A percentile compares a stretch with the other conserved stretches of the same genome.
Conservation (phyloP, 2,797 vertebrate species). For the Manis javanica region DNA sequence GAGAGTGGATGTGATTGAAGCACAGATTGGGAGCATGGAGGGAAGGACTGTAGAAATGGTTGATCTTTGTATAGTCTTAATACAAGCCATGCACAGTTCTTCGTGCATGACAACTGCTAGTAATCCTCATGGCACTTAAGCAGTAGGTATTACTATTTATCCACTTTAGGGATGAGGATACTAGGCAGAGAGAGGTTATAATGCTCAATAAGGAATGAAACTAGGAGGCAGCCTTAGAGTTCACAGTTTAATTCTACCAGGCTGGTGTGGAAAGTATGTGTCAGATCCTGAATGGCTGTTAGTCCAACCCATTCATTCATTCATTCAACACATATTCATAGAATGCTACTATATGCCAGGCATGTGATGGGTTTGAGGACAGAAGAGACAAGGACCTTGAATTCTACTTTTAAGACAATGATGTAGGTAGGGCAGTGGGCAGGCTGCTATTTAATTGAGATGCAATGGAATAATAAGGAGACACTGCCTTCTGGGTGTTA, state of each 20-base stretch:
- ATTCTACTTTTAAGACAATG: background rate
- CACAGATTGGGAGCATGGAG: background rate
- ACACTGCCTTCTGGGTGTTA: background rate
- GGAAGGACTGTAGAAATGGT: background rate
- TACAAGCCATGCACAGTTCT: background rate
- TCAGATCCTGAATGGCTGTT: background rate
- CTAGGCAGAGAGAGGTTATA: background rate
- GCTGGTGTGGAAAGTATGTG: background rate
- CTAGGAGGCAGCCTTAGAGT: background rate
- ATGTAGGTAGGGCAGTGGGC: background rate
- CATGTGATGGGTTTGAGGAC: background rate
- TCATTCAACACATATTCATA: background rate
- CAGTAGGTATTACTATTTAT: background rate
- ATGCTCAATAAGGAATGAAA: background rate
- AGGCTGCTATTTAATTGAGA: slow-evolving; percentile 6
- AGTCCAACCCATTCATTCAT: background rate
- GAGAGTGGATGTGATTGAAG: background rate
- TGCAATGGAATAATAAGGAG: background rate
- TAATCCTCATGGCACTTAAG: background rate
- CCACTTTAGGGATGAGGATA: slow-evolving; percentile 2
- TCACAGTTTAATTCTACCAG: background rate
- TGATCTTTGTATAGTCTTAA: background rate
- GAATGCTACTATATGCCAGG: background rate
- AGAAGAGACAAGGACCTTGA: slow-evolving; percentile 8
- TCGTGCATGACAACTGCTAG: background rate